Evolutionary conservation across 2,888 invertebrate species (phyloP).

Genomic region (Ptilodon capucinus): DNA sequence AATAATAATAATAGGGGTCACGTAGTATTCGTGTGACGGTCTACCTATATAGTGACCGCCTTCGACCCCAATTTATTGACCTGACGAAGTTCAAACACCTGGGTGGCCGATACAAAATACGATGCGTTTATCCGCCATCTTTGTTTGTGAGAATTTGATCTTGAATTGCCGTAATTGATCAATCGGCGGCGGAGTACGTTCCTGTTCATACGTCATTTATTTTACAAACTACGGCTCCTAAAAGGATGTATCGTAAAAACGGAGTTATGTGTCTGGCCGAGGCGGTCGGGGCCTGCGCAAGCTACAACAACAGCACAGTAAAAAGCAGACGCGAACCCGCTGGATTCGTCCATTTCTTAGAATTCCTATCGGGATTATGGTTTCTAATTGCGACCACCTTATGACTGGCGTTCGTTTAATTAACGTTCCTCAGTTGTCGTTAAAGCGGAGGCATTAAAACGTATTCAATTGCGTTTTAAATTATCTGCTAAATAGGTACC

Average conservation of each 20-base stretch:
- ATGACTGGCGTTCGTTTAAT: conserved; percentile 22
- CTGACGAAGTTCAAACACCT: conserved; percentile 57
- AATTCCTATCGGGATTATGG: conserved; percentile 35
- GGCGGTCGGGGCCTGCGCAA: conserved; percentile 11
- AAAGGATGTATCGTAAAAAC: conserved; percentile 35
- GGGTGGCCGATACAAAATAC: conserved; percentile 31
- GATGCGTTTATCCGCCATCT: conserved; percentile 34
- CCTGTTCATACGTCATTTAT: conserved; percentile 12
- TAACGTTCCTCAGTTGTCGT: conserved; percentile 15
- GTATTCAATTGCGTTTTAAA: too few species aligned
- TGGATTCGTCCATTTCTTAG: conserved; percentile 44
- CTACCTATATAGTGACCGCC: conserved; percentile 54
- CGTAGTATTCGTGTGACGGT: conserved; percentile 35
- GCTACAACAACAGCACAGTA: conserved; percentile 20
- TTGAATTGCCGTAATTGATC: conserved; percentile 23
- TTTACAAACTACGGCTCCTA: conserved; percentile 18
- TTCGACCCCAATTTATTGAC: conserved; percentile 72
- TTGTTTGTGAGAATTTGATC: conserved; percentile 33
- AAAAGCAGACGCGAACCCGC: conserved; percentile 40
- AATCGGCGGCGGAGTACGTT: conserved; percentile 11
- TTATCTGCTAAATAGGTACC: not conserved
- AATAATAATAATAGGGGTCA: conserved; percentile 27
- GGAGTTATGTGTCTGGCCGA: conserved; percentile 36
- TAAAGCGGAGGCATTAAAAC: too few species aligned
- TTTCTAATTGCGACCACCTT: conserved; percentile 43